Base-by-base conservation (phyloP, 2,797 vertebrate species). In the Takifugu ocellatus region DNA sequence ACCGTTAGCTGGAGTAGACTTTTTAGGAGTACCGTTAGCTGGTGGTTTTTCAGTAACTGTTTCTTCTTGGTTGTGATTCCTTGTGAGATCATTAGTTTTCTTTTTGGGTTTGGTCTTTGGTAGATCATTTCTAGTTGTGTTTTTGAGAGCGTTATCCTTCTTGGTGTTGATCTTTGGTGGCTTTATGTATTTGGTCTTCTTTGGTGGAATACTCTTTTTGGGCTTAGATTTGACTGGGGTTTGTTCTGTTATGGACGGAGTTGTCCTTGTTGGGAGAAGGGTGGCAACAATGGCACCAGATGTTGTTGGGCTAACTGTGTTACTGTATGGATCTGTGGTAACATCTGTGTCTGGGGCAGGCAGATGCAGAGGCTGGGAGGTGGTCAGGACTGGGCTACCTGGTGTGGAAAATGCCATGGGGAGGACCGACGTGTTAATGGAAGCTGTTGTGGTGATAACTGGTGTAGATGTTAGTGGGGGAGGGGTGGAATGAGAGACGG, bases 391-490 rank as follows among this genome's bases (percentile, higher is more conserved):
- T 29, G 53, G 49, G 27, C 57, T 56, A 17, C 51, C 58, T 57
- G 6, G 14, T 31, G 49, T 68, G 49, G 64, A 21, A 63, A 63
- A 66, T 4, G 15, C 50, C 14, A 45, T 63, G 25, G 58, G 15
- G 25, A 55, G 29, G 39, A 57, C 14, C 9, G 56, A 27, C 9
- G 33, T 9, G 7, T 10, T 68, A 48, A 77, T 68, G 51, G 69
- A 0, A n/a, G 27, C 2, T 31, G 29, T 39, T 51, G 36, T 70
- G 48, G 52, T 59, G 3, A 56, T 62, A 25, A 87, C 87, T 69
- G 70, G 87, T 84, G 85, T 86, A 87, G 52, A 69, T 78, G 0
- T 63, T 33, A 15, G 60, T 48, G 50, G 43, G 36, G 16, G 29
- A 17, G 43, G 31, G 24, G 65, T 77, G 68, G 60, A 74, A 47